A percentile compares a stretch with the other conserved stretches of the same genome.
phyloP scores from a whole-genome alignment of 1,140 invertebrate genomes.

The Brachionus calyciflorus region DNA sequence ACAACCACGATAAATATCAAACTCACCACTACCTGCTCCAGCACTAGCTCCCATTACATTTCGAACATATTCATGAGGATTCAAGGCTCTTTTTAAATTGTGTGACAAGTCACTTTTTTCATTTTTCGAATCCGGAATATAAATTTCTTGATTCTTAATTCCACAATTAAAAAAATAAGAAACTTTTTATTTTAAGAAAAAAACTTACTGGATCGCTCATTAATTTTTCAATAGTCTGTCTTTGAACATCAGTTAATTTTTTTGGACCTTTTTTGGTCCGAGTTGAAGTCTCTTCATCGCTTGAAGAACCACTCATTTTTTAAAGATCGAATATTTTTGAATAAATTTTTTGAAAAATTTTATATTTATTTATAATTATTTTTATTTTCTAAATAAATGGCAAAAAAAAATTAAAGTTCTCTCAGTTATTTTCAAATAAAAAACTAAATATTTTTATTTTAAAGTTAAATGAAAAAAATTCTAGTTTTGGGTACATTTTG shows the following conservation, averaged over 20 bases:
- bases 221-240: conserved; percentile 19
- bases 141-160: conserved; percentile 73
- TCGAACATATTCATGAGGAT: conserved; percentile 84
- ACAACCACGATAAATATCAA: conserved; percentile 93
- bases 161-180: background rate
- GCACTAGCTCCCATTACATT: conserved; percentile 97
- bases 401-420: no score
- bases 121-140: conserved; percentile 78
- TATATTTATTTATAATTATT: no score
- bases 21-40: conserved; percentile 94
- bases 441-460: no score
- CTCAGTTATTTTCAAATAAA: no score
- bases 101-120: conserved; percentile 68
- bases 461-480: no score
- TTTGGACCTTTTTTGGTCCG: conserved; percentile 2
- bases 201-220: conserved; percentile 39
- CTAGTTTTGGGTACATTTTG: background rate
- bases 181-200: background rate
- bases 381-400: no score
- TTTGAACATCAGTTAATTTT: conserved; percentile 4
- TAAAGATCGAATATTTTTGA: no score
- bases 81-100: conserved; percentile 53
- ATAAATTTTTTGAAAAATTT: no score
- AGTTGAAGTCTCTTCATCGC: background rate
- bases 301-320: conserved; percentile 19